phyloP scores from a whole-genome alignment of 2,888 invertebrate species.

The Drosophila histrio region DNA sequence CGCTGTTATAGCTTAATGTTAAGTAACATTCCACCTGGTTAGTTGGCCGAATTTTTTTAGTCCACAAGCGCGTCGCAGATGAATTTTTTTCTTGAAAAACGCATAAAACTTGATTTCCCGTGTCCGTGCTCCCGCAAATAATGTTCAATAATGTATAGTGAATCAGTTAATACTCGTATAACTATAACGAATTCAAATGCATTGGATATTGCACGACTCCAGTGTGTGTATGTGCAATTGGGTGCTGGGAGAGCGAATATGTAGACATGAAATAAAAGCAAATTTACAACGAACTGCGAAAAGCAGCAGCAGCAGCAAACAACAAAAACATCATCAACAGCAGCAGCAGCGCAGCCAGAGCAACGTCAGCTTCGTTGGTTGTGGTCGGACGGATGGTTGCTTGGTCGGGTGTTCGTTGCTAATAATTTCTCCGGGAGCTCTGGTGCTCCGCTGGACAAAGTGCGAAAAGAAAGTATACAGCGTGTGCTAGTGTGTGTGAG shows the following conservation, averaged over 20 bases:
- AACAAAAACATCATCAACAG: conserved; percentile 10
- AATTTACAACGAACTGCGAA: conserved; percentile 58
- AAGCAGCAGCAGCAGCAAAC: conserved; percentile 35
- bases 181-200: conserved; percentile 33
- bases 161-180: conserved; percentile 2
- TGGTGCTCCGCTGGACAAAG: conserved; percentile 75
- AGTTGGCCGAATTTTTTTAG: conserved; percentile 56
- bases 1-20: conserved; percentile 32
- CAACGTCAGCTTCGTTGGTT: conserved; percentile 53
- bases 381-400: conserved; percentile 33
- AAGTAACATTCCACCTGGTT: conserved; percentile 56
- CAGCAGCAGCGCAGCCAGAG: conserved; percentile 21
- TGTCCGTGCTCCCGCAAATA: conserved; percentile 25
- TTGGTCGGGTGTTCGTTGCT: conserved; percentile 39
- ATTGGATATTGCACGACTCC: conserved; percentile 24
- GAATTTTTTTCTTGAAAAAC: conserved; percentile 32
- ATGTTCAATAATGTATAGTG: conserved; percentile 44
- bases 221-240: conserved; percentile 33
- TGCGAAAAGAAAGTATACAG: conserved; percentile 54
- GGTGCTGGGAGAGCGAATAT: conserved; percentile 50
- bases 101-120: conserved; percentile 9
- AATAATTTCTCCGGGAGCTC: conserved; percentile 67
- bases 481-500: conserved; percentile 7
- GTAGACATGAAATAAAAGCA: conserved; percentile 59
- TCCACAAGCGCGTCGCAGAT: conserved; percentile 53